phyloP scores from a whole-genome alignment of 2,888 invertebrate species.

The Arrhopalites spinosus region DNA sequence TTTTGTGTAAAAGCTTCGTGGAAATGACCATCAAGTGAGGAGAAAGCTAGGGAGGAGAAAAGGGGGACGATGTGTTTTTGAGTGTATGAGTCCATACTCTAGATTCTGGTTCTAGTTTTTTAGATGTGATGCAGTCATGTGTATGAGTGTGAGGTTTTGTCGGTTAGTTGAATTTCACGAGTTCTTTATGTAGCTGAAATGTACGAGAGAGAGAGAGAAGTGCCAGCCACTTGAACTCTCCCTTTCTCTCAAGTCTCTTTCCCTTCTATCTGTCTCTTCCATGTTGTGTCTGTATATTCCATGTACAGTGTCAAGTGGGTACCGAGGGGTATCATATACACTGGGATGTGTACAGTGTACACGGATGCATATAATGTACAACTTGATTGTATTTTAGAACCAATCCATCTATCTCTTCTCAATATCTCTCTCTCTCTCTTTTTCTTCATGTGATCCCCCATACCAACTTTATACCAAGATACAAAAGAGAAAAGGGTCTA shows the following conservation, averaged over 20 bases:
- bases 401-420: constrained; percentile 28
- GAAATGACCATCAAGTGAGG: constrained; percentile 21
- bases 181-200: constrained; percentile 26
- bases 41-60: not conserved
- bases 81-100: not conserved
- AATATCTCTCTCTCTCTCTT: not conserved
- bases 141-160: constrained; percentile 14
- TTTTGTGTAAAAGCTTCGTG: constrained; percentile 17
- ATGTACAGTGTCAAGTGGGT: not conserved
- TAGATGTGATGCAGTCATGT: no score
- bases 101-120: no score
- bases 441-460: not conserved
- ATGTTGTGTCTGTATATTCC: constrained; percentile 4
- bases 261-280: constrained; percentile 21
- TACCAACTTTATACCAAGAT: constrained; percentile 8
- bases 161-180: constrained; percentile 28
- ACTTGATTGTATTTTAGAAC: constrained; percentile 27
- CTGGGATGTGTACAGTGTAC: not conserved
- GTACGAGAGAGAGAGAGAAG: constrained; percentile 9
- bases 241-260: constrained; percentile 21
- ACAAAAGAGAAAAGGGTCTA: not conserved
- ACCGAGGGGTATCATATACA: not conserved
- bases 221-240: constrained; percentile 33
- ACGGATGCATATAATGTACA: constrained; percentile 7
- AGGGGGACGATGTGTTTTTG: not conserved